Evolutionary conservation across 2,888 invertebrate genomes (phyloP).

Genomic region (Crossocerus cetratus): DNA sequence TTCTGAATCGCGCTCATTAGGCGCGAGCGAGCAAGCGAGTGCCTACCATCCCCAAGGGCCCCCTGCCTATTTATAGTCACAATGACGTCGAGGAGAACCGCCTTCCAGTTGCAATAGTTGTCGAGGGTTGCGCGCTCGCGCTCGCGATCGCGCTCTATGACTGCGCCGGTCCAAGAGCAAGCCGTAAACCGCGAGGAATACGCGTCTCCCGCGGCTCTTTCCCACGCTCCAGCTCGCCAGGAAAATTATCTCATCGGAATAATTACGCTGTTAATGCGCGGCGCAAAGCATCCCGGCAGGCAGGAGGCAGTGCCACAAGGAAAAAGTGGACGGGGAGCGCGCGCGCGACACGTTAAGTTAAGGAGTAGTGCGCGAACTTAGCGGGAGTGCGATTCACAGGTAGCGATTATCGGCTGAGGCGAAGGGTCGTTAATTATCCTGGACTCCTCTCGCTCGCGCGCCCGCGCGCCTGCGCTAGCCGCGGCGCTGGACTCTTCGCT

Average conservation of each 20-base stretch:
- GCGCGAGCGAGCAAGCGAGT: neutral
- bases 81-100: neutral
- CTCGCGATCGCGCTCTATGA: neutral
- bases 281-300: neutral
- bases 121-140: neutral
- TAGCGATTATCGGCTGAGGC: conserved; percentile 61
- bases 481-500: conserved; percentile 21
- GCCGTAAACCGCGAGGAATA: neutral
- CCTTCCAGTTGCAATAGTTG: neutral
- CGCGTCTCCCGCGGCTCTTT: neutral
- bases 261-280: neutral
- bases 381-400: conserved; percentile 55
- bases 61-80: neutral
- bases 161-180: neutral
- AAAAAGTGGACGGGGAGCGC: conserved; percentile 12
- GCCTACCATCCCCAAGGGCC: too few relatives aligned
- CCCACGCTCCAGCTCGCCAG: neutral
- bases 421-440: conserved; percentile 65
- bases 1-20: conserved; percentile 54
- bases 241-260: neutral
- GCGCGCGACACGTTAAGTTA: conserved; percentile 5
- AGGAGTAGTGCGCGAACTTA: conserved; percentile 31
- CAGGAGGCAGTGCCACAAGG: too few relatives aligned
- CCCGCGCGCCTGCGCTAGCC: neutral
- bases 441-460: conserved; percentile 3